Evolutionary conservation across 2,113 vertebrate genomes (phyloP).

Genomic region (Peromyscus maniculatus): DNA sequence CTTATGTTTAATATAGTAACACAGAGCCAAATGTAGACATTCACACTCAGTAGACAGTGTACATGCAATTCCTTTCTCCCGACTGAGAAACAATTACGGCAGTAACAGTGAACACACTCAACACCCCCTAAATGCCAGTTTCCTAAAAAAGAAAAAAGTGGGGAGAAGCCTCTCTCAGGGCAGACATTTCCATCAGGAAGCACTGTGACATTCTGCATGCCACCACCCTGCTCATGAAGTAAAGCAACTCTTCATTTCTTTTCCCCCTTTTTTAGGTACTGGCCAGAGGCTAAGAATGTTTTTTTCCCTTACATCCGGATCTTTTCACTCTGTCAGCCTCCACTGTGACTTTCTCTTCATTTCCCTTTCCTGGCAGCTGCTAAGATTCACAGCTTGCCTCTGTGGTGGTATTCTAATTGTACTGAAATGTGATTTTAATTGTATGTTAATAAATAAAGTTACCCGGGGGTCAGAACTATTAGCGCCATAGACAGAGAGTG

Average conservation of each 20-base stretch:
- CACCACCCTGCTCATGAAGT: neutral
- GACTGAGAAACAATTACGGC: neutral
- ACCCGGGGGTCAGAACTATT: too few relatives aligned
- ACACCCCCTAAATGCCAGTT: neutral
- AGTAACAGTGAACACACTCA: neutral
- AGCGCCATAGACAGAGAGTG: too few relatives aligned
- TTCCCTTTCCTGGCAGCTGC: neutral
- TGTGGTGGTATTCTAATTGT: too few relatives aligned
- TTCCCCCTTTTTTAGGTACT: neutral
- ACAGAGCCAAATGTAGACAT: neutral
- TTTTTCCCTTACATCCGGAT: neutral
- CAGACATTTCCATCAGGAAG: neutral
- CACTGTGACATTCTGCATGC: neutral
- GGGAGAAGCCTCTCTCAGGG: neutral
- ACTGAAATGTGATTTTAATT: too few relatives aligned
- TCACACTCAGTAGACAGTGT: neutral
- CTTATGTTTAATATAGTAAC: neutral
- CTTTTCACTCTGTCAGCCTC: neutral
- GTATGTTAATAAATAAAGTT: too few relatives aligned
- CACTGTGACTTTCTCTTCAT: neutral
- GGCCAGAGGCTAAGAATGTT: neutral
- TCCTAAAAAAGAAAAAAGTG: neutral
- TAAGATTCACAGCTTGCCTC: neutral
- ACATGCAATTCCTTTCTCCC: neutral
- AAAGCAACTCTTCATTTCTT: neutral